Percentiles rank a stretch among this genome's conserved stretches.
Evolutionary conservation across 1,140 invertebrate species (phyloP).

Genomic region (Periplaneta americana): DNA sequence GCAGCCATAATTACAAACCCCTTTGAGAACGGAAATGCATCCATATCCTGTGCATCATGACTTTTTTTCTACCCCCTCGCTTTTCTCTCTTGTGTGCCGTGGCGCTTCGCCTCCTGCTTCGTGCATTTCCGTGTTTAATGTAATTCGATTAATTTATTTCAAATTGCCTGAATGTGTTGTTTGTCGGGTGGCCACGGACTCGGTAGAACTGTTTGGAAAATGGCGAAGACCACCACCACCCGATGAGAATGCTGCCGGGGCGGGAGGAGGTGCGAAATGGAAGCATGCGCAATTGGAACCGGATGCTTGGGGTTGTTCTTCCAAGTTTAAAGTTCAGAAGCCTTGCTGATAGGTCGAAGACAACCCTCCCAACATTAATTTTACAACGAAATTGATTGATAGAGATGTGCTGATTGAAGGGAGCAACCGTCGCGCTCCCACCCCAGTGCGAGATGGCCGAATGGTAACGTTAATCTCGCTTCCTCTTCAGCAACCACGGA

Average conservation of each 20-base stretch:
- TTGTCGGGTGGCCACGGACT: conserved; percentile 8
- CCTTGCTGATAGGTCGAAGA: background rate
- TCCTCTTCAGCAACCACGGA: background rate
- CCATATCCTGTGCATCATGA: conserved; percentile 22
- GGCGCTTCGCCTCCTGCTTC: conserved; percentile 12
- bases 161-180: conserved; percentile 18
- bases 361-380: background rate
- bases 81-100: conserved; percentile 3
- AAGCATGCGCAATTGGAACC: background rate
- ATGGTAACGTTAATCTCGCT: background rate
- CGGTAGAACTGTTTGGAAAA: background rate
- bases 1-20: conserved; percentile 23
- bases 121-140: conserved; percentile 21
- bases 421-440: background rate
- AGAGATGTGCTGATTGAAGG: background rate
- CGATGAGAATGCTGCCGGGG: background rate
- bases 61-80: conserved; percentile 3
- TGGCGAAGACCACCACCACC: background rate
- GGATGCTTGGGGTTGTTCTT: background rate
- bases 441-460: background rate
- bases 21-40: conserved; percentile 23
- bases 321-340: background rate
- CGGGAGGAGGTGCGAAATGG: background rate
- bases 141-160: conserved; percentile 25
- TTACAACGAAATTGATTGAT: background rate